Conservation (phyloP, 2,113 vertebrate genomes). For the Micromys minutus region DNA sequence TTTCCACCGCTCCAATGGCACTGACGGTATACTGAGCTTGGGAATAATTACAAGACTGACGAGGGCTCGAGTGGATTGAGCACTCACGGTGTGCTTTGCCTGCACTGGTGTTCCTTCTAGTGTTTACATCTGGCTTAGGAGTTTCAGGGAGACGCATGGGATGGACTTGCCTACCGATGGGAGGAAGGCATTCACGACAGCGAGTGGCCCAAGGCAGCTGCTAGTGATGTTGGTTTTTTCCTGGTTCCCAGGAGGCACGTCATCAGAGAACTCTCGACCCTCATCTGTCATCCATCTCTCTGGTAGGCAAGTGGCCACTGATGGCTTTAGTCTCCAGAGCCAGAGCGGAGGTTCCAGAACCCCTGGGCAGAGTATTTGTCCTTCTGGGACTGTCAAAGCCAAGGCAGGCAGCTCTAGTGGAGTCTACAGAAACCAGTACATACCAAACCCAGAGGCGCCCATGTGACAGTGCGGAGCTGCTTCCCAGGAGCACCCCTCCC, state of each 20-base stretch:
- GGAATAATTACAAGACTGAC: neutral
- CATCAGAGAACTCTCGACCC: neutral
- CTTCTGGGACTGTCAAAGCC: neutral
- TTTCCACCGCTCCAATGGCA: neutral
- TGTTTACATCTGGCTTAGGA: neutral
- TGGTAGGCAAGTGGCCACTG: neutral
- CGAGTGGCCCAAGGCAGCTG: neutral
- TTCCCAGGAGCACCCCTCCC: constrained; percentile 47
- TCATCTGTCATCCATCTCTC: neutral
- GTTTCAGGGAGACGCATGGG: neutral
- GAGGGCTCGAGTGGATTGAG: neutral
- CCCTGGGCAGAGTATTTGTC: neutral
- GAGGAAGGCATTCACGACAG: neutral
- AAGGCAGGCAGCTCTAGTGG: neutral
- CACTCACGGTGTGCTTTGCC: neutral
- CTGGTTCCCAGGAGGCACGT: neutral
- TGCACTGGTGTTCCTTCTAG: neutral
- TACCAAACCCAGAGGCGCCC: neutral
- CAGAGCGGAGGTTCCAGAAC: constrained; percentile 15
- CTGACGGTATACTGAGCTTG: neutral
- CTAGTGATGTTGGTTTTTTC: neutral
- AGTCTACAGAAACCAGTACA: neutral
- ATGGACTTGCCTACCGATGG: neutral
- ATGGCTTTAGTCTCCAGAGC: neutral
- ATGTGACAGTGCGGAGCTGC: constrained; percentile 18